Evolutionary conservation across 2,113 vertebrate species (phyloP).

Genomic region (Martes martes): DNA sequence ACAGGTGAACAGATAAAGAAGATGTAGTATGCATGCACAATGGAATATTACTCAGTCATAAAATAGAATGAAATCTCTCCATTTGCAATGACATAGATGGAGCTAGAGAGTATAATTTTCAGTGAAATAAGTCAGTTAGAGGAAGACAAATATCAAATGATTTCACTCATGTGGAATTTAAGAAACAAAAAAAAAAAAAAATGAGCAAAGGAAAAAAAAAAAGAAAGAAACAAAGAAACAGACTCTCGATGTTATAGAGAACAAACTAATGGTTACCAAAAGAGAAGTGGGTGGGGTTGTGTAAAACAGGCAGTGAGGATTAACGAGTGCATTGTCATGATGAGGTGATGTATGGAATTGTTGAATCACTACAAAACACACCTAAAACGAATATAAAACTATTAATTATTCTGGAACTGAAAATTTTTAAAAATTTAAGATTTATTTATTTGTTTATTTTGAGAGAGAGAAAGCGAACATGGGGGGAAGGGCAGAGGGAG

Average conservation of each 20-base stretch:
- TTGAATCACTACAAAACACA: not conserved
- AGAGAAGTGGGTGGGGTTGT: not conserved
- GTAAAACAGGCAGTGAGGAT: not conserved
- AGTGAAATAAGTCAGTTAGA: not conserved
- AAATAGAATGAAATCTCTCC: not conserved
- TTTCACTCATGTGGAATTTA: not conserved
- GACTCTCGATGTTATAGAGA: not conserved
- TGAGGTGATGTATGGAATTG: not conserved
- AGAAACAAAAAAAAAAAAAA: not conserved
- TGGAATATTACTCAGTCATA: not conserved
- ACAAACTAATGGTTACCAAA: not conserved
- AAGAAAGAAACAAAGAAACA: not conserved
- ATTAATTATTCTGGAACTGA: not conserved
- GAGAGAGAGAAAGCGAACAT: accelerated
- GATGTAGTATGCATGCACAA: not conserved
- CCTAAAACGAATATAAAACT: not conserved
- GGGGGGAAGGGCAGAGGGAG: not conserved
- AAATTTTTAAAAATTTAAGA: not conserved
- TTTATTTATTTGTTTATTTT: not conserved
- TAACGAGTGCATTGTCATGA: not conserved
- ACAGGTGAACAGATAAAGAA: not conserved
- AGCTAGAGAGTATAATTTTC: not conserved
- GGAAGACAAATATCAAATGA: not conserved
- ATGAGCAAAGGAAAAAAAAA: not conserved
- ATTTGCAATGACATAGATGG: not conserved